A percentile compares a stretch with the other conserved stretches of the same genome.
Conservation (phyloP, 2,888 invertebrate genomes). For the Copidosoma aretas region DNA sequence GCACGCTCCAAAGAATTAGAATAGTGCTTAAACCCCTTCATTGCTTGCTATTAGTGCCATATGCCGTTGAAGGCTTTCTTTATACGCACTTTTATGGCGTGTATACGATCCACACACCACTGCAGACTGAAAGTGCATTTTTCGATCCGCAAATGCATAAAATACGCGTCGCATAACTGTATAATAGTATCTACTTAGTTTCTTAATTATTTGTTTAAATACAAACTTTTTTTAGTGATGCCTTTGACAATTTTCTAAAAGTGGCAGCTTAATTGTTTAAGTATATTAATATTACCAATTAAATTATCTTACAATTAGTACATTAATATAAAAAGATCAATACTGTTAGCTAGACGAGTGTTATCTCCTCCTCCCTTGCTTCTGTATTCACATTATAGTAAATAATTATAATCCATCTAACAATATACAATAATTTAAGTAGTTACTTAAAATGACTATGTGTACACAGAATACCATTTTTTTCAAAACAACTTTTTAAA, state of each 20-base stretch:
- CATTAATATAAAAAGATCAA: constrained; percentile 38
- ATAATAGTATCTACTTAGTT: constrained; percentile 5
- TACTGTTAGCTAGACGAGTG: constrained; percentile 47
- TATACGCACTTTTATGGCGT: constrained; percentile 7
- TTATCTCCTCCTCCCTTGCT: constrained; percentile 13
- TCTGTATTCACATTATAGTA: background rate
- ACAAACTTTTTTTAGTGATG: constrained; percentile 18
- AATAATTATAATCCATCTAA: constrained; percentile 1
- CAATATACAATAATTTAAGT: background rate
- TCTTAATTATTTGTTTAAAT: constrained; percentile 15
- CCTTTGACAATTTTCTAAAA: constrained; percentile 33
- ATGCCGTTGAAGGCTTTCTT: background rate
- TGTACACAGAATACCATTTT: background rate
- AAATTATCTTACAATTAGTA: constrained; percentile 32
- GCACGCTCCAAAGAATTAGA: constrained; percentile 10
- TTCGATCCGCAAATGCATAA: constrained; percentile 5
- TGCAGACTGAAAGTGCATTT: background rate
- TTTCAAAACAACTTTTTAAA: background rate
- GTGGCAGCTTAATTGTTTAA: constrained; percentile 30
- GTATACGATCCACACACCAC: too few relatives aligned
- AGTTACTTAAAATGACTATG: background rate
- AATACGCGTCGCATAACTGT: constrained; percentile 17
- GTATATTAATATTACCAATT: constrained; percentile 11
- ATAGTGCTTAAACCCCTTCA: background rate
- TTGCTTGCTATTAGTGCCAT: background rate